phyloP scores from a whole-genome alignment of 1,140 invertebrate genomes.

The Achroia grisella region DNA sequence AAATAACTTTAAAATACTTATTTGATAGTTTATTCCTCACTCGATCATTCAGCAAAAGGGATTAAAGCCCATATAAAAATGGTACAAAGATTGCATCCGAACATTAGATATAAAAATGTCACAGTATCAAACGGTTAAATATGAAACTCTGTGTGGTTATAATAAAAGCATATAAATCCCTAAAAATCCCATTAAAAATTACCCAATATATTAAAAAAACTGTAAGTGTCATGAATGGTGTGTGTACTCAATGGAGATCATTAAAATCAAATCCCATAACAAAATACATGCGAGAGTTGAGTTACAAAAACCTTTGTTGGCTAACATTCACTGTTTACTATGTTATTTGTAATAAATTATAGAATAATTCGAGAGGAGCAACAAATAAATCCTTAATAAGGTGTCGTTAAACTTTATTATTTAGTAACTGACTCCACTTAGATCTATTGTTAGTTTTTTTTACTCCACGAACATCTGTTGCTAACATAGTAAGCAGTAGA shows the following conservation, averaged over 20 bases:
- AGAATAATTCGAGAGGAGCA: slow-evolving; percentile 54
- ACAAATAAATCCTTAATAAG: slow-evolving; percentile 72
- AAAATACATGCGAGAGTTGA: slow-evolving; percentile 23
- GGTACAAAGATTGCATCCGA: too few species aligned
- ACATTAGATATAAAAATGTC: neutral
- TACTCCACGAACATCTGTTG: slow-evolving; percentile 53
- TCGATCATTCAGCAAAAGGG: too few species aligned
- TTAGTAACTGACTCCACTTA: slow-evolving; percentile 67
- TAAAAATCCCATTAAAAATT: slow-evolving; percentile 9
- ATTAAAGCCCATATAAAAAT: too few species aligned
- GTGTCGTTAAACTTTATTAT: slow-evolving; percentile 72
- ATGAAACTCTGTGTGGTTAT: neutral
- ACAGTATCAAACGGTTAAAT: neutral
- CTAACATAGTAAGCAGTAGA: slow-evolving; percentile 19
- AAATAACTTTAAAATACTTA: too few species aligned
- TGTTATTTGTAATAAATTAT: slow-evolving; percentile 70
- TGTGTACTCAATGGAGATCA: slow-evolving; percentile 24
- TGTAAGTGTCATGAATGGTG: neutral
- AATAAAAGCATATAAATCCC: slow-evolving; percentile 2
- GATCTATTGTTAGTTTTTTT: slow-evolving; percentile 48
- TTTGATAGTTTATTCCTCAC: too few species aligned
- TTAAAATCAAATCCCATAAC: slow-evolving; percentile 58
- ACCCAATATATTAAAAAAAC: slow-evolving; percentile 3
- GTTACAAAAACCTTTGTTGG: slow-evolving; percentile 12
- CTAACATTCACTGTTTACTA: slow-evolving; percentile 16